These are phyloP conservation scores for Lerema accius DNA, from an alignment of 1,140 invertebrate species.

Conservation along the genomic window DNA sequence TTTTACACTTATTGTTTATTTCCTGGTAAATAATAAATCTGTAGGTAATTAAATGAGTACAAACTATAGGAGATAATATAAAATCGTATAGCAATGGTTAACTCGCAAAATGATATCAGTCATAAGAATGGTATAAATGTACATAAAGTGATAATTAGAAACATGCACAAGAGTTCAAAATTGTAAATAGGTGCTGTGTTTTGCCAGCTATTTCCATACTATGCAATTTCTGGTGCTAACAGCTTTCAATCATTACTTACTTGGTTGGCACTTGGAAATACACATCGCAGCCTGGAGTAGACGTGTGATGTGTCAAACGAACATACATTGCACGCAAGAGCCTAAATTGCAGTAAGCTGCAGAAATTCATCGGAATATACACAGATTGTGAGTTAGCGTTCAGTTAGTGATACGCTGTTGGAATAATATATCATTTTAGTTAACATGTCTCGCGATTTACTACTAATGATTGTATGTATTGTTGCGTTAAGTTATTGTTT, in stretches of 20 bases:
- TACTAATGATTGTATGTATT: background rate
- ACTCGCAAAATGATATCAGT: no score
- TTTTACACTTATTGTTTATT: no score
- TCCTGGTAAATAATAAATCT: no score
- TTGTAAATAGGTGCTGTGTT: no score
- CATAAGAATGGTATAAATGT: no score
- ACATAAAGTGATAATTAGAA: no score
- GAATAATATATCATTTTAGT: slow-evolving; percentile 6
- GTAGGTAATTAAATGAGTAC: no score
- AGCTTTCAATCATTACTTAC: slow-evolving; percentile 27
- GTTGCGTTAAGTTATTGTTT: background rate
- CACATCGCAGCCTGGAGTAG: slow-evolving; percentile 30
- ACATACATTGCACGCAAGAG: slow-evolving; percentile 14
- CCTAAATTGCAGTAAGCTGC: slow-evolving; percentile 26
- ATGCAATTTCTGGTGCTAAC: slow-evolving; percentile 9
- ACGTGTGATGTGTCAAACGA: slow-evolving; percentile 33
- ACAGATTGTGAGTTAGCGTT: slow-evolving; percentile 13
- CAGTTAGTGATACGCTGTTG: slow-evolving; percentile 21
- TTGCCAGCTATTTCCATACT: background rate
- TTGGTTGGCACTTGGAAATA: slow-evolving; percentile 22
- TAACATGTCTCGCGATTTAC: background rate
- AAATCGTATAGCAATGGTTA: no score
- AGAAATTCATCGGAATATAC: slow-evolving; percentile 20
- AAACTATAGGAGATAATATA: no score
- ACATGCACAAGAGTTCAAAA: no score